Conservation (phyloP, 2,113 vertebrate species). For the Embiotoca jacksoni region DNA sequence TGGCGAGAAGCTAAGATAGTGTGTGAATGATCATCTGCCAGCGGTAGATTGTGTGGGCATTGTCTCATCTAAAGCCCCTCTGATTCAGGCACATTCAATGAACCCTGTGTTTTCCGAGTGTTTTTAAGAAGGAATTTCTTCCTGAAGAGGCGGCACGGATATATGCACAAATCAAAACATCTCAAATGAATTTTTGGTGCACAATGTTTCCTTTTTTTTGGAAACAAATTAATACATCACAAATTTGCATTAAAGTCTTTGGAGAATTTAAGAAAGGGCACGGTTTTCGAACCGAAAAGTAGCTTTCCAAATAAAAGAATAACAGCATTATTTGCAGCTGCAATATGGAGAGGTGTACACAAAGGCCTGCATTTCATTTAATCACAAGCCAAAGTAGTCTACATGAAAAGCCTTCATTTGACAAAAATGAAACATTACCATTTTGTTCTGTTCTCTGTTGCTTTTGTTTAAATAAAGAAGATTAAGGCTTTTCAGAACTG, state of each 20-base stretch:
- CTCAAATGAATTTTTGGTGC: slow-evolving; percentile 12
- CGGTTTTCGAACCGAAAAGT: slow-evolving; percentile 14
- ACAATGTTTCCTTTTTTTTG: slow-evolving; percentile 2
- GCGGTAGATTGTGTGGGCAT: slow-evolving; percentile 56
- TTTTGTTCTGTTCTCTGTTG: slow-evolving; percentile 60
- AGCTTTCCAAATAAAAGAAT: slow-evolving; percentile 15
- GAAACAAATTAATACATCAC: slow-evolving; percentile 3
- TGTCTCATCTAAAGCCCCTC: slow-evolving; percentile 49
- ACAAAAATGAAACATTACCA: slow-evolving; percentile 66
- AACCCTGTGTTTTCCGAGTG: slow-evolving; percentile 4
- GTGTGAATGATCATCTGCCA: slow-evolving; percentile 51
- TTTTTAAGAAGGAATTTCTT: slow-evolving; percentile 34
- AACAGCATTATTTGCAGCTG: slow-evolving; percentile 11
- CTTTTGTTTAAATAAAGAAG: slow-evolving; percentile 71
- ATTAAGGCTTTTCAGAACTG: slow-evolving; percentile 69
- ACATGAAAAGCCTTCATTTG: slow-evolving; percentile 71
- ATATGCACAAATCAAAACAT: slow-evolving; percentile 11
- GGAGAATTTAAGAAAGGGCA: slow-evolving; percentile 4
- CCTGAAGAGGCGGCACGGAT: slow-evolving; percentile 24
- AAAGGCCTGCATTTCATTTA: slow-evolving; percentile 59
- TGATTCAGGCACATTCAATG: slow-evolving; percentile 50
- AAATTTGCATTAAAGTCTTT: slow-evolving; percentile 12
- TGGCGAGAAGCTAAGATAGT: slow-evolving; percentile 59
- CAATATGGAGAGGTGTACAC: slow-evolving; percentile 37
- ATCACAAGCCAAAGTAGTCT: slow-evolving; percentile 53